These are phyloP conservation scores for Nemoura dubitans DNA, from an alignment of 2,888 invertebrate species.

Conservation along the genomic window DNA sequence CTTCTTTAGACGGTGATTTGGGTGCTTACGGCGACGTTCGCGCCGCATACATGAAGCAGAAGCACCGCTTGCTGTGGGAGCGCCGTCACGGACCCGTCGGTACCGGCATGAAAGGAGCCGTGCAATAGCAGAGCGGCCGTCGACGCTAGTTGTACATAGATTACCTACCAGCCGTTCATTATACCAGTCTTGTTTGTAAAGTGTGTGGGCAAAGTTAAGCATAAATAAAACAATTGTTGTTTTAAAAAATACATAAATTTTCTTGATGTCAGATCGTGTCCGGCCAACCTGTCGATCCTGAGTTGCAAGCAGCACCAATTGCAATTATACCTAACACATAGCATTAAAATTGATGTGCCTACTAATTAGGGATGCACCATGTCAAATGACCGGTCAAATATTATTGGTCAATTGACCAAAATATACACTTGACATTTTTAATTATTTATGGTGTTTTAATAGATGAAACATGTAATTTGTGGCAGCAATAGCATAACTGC, in stretches of 20 bases:
- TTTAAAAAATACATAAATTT: background rate
- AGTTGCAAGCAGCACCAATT: too few relatives aligned
- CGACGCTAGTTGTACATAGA: background rate
- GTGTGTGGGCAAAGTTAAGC: background rate
- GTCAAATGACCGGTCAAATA: too few relatives aligned
- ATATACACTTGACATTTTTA: too few relatives aligned
- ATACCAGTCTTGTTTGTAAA: background rate
- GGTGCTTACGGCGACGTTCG: constrained; percentile 78
- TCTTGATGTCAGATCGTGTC: too few relatives aligned
- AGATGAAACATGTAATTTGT: too few relatives aligned
- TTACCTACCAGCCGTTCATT: background rate
- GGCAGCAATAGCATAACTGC: too few relatives aligned
- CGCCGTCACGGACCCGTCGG: constrained; percentile 86
- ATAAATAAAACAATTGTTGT: background rate
- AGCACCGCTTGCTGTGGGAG: constrained; percentile 98
- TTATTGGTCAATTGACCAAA: too few relatives aligned
- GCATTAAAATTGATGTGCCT: too few relatives aligned
- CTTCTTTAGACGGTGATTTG: constrained; percentile 86
- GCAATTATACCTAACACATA: too few relatives aligned
- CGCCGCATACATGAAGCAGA: constrained; percentile 94
- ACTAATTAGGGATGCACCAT: too few relatives aligned
- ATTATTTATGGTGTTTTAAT: too few relatives aligned
- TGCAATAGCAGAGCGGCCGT: background rate
- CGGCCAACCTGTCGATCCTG: too few relatives aligned
- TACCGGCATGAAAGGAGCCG: constrained; percentile 65